Evolutionary conservation across 2,113 vertebrate species (phyloP).

Genomic region (Atrichornis clamosus): DNA sequence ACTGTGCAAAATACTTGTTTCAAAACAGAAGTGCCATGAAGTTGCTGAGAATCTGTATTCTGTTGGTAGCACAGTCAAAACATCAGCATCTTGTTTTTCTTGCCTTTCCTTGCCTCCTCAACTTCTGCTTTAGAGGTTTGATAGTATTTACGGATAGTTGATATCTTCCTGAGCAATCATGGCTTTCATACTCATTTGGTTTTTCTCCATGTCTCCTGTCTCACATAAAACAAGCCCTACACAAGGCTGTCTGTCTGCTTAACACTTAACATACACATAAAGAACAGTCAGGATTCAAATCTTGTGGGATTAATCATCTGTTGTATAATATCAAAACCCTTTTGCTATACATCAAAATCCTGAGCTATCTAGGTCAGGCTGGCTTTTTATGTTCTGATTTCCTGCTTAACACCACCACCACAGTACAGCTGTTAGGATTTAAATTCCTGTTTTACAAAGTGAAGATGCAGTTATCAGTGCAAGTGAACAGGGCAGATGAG

Average conservation of each 20-base stretch:
- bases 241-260: background rate
- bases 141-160: background rate
- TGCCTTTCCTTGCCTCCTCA: background rate
- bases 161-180: background rate
- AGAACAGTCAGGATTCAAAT: background rate
- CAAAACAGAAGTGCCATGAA: background rate
- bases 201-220: background rate
- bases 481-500: background rate
- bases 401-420: background rate
- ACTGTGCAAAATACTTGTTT: background rate
- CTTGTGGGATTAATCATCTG: slow-evolving; percentile 23
- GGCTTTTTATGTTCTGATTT: slow-evolving; percentile 3
- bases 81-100: background rate
- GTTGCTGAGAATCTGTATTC: background rate
- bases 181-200: background rate
- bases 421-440: background rate
- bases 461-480: background rate
- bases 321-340: slow-evolving; percentile 1
- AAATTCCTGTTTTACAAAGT: background rate
- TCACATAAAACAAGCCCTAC: background rate
- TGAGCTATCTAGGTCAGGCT: slow-evolving; percentile 38
- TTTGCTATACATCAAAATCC: slow-evolving; percentile 19
- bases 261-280: background rate
- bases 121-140: background rate
- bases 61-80: background rate